Base-by-base conservation (phyloP, 2,888 invertebrate species). In the Emmelina monodactyla region DNA sequence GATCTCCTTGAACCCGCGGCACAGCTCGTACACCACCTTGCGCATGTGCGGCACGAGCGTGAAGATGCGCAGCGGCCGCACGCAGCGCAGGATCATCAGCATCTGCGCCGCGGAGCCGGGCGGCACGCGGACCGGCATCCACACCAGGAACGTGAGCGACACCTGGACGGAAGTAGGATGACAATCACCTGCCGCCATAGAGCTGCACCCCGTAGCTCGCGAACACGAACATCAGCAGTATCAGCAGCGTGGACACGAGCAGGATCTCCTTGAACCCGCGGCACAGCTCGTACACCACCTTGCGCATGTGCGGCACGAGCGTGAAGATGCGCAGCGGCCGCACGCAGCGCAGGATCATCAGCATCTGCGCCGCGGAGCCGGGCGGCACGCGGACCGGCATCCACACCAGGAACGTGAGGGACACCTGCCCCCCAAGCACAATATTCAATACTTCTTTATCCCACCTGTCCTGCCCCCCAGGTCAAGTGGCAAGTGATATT, bases 211-310 rank as follows among this genome's bases (percentile, higher is more conserved):
- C 99, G 58, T 97, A 99, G 59, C 95, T 97, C 32, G 99, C 99
- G 70, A 99, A 99, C 15, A 99, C 94, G 69, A 99, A 99, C 94
- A 99, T 97, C 47, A 99, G 82, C 19, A 99, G 86, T 47, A 99
- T 97, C 45, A 99, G 81, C 34, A 99, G 82, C 1, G 97, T 97
- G 0, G 98, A 98, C 81, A 94, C 92, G 72, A 99, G 81, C 33
- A 98, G 72, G 50, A 99, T 99, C 81, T 99, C 99, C 71, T 98
- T 98, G 79, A 99, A 99, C 16, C 99, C 99, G 47, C 97, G 85
- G 58, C 97, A 97, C 37, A 99, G 83, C 62, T 99, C 99, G 66
- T 96, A 97, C 35, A 99, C 99, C 13, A 99, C 98, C 78, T 97
- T 95, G 45, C 98, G 85, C 95, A 99, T 99, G 67, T 99, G 99